These are phyloP conservation scores for Coenobita brevimanus DNA, from an alignment of 1,140 invertebrate genomes.

Conservation along the genomic window DNA sequence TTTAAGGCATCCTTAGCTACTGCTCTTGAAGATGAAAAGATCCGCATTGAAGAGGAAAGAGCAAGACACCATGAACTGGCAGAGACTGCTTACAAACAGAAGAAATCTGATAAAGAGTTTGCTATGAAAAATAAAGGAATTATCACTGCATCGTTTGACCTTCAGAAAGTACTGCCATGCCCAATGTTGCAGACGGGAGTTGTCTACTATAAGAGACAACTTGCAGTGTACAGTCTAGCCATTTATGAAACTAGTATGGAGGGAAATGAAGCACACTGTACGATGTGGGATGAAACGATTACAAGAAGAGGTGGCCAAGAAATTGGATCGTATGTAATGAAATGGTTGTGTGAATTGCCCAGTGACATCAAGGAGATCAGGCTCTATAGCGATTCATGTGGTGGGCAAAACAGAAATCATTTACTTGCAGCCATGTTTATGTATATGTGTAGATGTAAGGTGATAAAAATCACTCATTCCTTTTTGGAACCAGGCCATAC, in stretches of 20 bases:
- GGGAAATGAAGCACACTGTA: constrained; percentile 23
- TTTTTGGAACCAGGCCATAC: constrained; percentile 32
- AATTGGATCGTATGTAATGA: constrained; percentile 28
- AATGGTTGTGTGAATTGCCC: constrained; percentile 22
- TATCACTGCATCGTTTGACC: constrained; percentile 32
- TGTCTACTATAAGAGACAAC: constrained; percentile 47
- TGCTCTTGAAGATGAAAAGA: constrained; percentile 21
- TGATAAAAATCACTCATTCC: constrained; percentile 18
- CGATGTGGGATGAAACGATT: constrained; percentile 27
- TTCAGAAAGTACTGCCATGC: constrained; percentile 27
- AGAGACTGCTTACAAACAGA: constrained; percentile 20
- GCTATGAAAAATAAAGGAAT: constrained; percentile 5
- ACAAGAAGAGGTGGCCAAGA: constrained; percentile 38
- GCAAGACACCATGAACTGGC: constrained; percentile 11
- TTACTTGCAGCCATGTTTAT: constrained; percentile 38
- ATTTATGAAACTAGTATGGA: constrained; percentile 44
- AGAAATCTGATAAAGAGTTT: constrained; percentile 27
- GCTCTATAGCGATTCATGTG: constrained; percentile 9
- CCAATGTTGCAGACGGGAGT: constrained; percentile 19
- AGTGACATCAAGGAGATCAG: constrained; percentile 3
- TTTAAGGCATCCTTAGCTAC: constrained; percentile 28
- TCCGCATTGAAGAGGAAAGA: constrained; percentile 1
- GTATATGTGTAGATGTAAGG: not conserved
- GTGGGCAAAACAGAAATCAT: constrained; percentile 23
- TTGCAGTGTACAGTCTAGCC: constrained; percentile 38